These are phyloP conservation scores for Ariopsis seemanni DNA, from an alignment of 2,113 vertebrate genomes.

Conservation along the genomic window DNA sequence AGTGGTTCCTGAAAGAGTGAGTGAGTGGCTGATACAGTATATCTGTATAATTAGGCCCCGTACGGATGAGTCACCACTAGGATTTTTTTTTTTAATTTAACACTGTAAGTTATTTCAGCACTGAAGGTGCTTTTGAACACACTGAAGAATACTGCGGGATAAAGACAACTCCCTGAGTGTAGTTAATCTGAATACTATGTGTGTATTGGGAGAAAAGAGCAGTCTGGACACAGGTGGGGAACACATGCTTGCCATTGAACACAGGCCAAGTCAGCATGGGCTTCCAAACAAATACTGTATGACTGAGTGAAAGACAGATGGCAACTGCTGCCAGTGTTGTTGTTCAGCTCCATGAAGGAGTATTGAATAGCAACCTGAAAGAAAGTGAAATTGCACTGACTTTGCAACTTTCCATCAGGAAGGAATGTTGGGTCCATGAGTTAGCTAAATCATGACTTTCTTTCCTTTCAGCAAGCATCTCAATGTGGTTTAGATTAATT, in stretches of 20 bases:
- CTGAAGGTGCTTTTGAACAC: neutral
- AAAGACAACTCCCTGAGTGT: neutral
- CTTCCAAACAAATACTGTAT: constrained; percentile 1
- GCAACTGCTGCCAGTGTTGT: neutral
- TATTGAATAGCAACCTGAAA: constrained; percentile 2
- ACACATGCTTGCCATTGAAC: constrained; percentile 9
- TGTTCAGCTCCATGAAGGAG: neutral
- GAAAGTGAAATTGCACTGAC: neutral
- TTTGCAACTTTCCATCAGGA: constrained; percentile 16
- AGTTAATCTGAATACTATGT: constrained; percentile 1
- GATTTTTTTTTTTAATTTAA: neutral
- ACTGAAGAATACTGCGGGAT: neutral
- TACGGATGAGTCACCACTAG: neutral
- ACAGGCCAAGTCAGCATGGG: neutral
- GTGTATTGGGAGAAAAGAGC: neutral
- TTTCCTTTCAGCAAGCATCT: neutral
- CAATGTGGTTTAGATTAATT: neutral
- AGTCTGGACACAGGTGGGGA: constrained; percentile 11
- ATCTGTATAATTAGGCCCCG: neutral
- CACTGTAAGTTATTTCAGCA: neutral
- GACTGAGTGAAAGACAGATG: neutral
- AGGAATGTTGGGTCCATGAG: neutral
- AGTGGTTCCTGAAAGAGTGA: neutral
- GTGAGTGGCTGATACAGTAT: neutral
- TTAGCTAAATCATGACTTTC: too few relatives aligned